Base-by-base conservation (phyloP, 2,113 vertebrate genomes). In the Panthera leo region DNA sequence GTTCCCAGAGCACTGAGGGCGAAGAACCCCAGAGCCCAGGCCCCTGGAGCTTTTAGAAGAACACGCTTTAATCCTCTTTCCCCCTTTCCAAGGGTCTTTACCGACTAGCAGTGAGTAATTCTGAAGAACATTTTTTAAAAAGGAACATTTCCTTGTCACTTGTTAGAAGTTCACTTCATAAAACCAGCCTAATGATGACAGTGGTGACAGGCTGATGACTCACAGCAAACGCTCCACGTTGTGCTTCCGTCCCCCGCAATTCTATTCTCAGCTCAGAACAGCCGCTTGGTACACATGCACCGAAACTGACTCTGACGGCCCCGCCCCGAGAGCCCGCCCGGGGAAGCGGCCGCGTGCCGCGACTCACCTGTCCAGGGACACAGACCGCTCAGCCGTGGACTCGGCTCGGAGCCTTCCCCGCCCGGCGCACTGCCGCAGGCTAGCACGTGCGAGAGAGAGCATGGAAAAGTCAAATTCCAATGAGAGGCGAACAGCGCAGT, bases 161-260 rank as follows among this genome's bases (percentile, higher is more conserved):
- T 97, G 45, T 91, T 68, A 94, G 55, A 96, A 91, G 55, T 89
- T 89, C 7, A 73, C 76, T 97, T 95, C 92, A 92, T 87, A 86
- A 86, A 91, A 85, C 65, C 68, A 75, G 79, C 92, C 89, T 95
- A 91, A 95, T 48, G 42, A 85, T 73, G 88, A 89, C 19, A 36
- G 87, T 70, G 75, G 84, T 97, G 98, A 97, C 96, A 95, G 95
- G 92, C 82, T 53, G 53, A 68, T 97, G 97, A 97, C 88, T 98
- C 97, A 95, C 1, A 39, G 85, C 97, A 89, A 87, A 84, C 31
- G 76, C 78, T 78, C 61, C 7, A 0, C 5, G 88, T 31, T 92
- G 71, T 78, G 34, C 76, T 27, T 71, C 58, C 94, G 90, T 96
- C 98, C 97, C 27, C 91, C 97, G 83, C 92, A 71, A 0, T 8